A percentile compares a stretch with the other conserved stretches of the same genome.
These are phyloP conservation scores for Steinernema feltiae DNA, from an alignment of 1,140 invertebrate species.

Conservation along the genomic window DNA sequence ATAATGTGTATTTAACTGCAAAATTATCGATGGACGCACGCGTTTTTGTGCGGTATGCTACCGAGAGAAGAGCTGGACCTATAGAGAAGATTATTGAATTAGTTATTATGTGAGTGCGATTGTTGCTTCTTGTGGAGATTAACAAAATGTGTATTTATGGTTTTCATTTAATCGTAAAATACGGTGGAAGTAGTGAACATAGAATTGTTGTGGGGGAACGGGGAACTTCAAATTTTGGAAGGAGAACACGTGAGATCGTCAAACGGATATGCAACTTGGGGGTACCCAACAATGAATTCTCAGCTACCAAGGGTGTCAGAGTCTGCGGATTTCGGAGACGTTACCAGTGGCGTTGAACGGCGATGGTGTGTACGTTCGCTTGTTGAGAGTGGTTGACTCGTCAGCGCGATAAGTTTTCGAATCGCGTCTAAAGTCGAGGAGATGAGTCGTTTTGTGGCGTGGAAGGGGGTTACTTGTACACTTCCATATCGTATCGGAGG, in stretches of 20 bases:
- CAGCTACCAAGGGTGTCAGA: background rate
- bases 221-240: background rate
- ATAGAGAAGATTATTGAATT: too few species aligned
- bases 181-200: background rate
- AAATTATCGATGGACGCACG: too few species aligned
- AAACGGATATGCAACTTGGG: constrained; percentile 3
- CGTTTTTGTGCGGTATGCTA: too few species aligned
- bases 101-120: too few species aligned
- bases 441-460: background rate
- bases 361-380: background rate
- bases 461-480: background rate
- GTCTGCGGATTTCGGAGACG: background rate
- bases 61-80: too few species aligned
- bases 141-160: background rate
- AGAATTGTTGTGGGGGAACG: background rate
- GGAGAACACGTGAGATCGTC: background rate
- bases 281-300: too few species aligned
- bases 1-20: constrained; percentile 6
- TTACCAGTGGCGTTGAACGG: background rate
- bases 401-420: background rate
- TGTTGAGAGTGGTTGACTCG: background rate
- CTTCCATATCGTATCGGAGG: constrained; percentile 42
- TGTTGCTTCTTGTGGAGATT: too few species aligned
- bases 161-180: background rate
- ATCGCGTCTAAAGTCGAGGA: background rate